Percentiles rank a stretch among this genome's conserved stretches.
phyloP scores from a whole-genome alignment of 2,797 vertebrate species.

The Taenioides sp. region DNA sequence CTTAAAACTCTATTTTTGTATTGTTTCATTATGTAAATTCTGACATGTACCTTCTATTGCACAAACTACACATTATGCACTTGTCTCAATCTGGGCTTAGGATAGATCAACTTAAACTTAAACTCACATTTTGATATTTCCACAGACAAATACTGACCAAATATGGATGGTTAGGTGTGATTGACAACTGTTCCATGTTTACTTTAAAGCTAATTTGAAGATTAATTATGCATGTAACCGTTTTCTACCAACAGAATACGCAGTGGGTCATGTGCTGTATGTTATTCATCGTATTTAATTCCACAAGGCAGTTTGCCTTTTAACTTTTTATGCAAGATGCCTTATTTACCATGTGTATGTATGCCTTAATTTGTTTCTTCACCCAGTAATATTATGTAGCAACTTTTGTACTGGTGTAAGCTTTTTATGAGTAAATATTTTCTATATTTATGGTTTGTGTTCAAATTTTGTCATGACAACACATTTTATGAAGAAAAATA shows the following conservation, averaged over 20 bases:
- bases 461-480: neutral
- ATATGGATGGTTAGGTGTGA: slow-evolving; percentile 28
- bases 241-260: slow-evolving; percentile 51
- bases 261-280: slow-evolving; percentile 43
- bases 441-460: slow-evolving; percentile 72
- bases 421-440: slow-evolving; percentile 84
- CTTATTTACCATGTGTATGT: slow-evolving; percentile 73
- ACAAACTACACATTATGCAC: slow-evolving; percentile 75
- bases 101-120: slow-evolving; percentile 41
- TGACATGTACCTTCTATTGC: slow-evolving; percentile 69
- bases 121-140: slow-evolving; percentile 54
- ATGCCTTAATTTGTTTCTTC: slow-evolving; percentile 68
- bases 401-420: slow-evolving; percentile 80
- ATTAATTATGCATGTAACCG: slow-evolving; percentile 49
- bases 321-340: slow-evolving; percentile 78
- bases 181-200: slow-evolving; percentile 20
- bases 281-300: slow-evolving; percentile 68
- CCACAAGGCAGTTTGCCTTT: slow-evolving; percentile 55
- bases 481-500: slow-evolving; percentile 50
- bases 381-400: slow-evolving; percentile 84
- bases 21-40: slow-evolving; percentile 45
- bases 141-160: slow-evolving; percentile 32
- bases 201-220: slow-evolving; percentile 24
- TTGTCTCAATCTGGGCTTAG: slow-evolving; percentile 57
- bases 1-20: slow-evolving; percentile 67